Evolutionary conservation across 1,140 invertebrate species (phyloP).

Genomic region (Nasonia vitripennis): DNA sequence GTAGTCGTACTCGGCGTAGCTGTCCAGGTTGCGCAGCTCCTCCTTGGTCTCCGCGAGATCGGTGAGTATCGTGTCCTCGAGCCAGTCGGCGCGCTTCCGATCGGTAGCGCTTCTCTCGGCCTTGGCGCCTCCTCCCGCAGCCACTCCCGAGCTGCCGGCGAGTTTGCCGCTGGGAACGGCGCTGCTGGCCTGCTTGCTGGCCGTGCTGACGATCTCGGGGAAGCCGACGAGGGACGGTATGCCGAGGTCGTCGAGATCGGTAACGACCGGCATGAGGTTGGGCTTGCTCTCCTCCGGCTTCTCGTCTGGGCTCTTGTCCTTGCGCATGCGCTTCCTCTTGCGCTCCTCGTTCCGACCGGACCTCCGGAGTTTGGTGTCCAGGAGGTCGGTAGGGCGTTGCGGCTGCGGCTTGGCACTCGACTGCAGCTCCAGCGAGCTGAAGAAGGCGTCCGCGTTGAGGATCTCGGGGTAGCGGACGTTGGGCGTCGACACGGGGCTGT

Average conservation of each 20-base stretch:
- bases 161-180: conserved; percentile 53
- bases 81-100: conserved; percentile 56
- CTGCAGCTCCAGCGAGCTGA: conserved; percentile 88
- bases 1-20: conserved; percentile 66
- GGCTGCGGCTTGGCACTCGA: conserved; percentile 80
- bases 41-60: conserved; percentile 66
- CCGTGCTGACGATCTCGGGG: conserved; percentile 64
- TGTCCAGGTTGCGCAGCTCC: conserved; percentile 55
- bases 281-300: conserved; percentile 56
- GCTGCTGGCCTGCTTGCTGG: neutral
- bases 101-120: neutral
- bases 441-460: conserved; percentile 88
- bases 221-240: conserved; percentile 72
- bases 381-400: conserved; percentile 63
- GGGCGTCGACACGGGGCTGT: conserved; percentile 59
- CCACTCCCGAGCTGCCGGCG: neutral
- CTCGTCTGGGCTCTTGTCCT: conserved; percentile 61
- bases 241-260: conserved; percentile 69
- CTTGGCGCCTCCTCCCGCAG: neutral
- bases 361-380: conserved; percentile 65
- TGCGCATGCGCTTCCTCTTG: conserved; percentile 57
- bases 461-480: conserved; percentile 73
- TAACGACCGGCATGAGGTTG: conserved; percentile 65
- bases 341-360: conserved; percentile 70
- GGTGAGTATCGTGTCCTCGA: conserved; percentile 67